These are phyloP conservation scores for Leptura quadrifasciata DNA, from an alignment of 2,888 invertebrate species.

Conservation along the genomic window DNA sequence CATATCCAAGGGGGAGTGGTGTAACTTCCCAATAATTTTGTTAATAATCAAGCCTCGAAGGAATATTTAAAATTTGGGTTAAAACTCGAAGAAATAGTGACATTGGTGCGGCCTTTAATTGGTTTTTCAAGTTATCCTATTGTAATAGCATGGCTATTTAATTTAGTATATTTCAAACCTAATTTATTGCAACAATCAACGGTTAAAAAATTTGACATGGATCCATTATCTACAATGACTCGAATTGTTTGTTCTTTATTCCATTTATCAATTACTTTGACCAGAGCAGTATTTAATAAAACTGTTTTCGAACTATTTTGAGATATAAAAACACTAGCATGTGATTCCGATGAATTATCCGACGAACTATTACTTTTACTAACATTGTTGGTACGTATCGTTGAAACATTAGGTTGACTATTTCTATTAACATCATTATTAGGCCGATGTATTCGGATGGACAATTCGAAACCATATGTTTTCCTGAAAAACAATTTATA, in stretches of 20 bases:
- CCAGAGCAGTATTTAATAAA: slow-evolving; percentile 18
- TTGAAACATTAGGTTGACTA: neutral
- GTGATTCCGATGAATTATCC: neutral
- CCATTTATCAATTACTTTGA: slow-evolving; percentile 21
- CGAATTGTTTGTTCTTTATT: slow-evolving; percentile 22
- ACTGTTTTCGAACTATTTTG: neutral
- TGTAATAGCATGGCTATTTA: neutral
- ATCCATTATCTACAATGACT: slow-evolving; percentile 22
- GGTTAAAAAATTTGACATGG: slow-evolving; percentile 35
- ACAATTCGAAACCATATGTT: slow-evolving; percentile 21
- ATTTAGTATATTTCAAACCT: slow-evolving; percentile 3
- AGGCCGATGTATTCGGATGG: slow-evolving; percentile 18
- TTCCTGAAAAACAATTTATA: slow-evolving; percentile 34
- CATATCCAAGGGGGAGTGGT: too few species aligned
- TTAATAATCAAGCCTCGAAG: too few species aligned
- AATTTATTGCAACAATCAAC: slow-evolving; percentile 29
- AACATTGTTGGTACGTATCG: neutral
- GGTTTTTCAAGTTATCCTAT: neutral
- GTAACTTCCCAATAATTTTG: too few species aligned
- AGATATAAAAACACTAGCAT: neutral
- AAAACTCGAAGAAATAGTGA: neutral
- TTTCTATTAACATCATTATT: neutral
- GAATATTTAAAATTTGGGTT: too few species aligned
- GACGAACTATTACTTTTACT: neutral
- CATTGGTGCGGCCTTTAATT: neutral